phyloP scores from a whole-genome alignment of 2,797 vertebrate species.

The Eulemur albifrons region DNA sequence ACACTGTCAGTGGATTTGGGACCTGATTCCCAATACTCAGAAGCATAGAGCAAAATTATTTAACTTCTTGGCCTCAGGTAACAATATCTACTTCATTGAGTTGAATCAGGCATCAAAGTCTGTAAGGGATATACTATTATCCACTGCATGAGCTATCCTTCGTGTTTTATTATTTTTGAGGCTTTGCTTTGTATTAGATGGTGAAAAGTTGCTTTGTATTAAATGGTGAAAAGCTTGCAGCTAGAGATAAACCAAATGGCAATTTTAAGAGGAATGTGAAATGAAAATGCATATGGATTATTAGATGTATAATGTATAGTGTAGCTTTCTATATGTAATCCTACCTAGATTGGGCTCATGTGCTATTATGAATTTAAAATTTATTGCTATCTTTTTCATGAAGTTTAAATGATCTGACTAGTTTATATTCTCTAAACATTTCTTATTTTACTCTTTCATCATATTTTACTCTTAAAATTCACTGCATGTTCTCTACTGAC shows the following conservation, averaged over 20 bases:
- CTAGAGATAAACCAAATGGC: background rate
- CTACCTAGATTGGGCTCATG: background rate
- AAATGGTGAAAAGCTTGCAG: background rate
- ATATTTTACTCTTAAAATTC: slow-evolving; percentile 52
- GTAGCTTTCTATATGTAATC: background rate
- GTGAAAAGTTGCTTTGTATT: slow-evolving; percentile 38
- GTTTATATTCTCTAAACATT: slow-evolving; percentile 53
- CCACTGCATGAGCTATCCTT: background rate
- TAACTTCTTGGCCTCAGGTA: slow-evolving; percentile 46
- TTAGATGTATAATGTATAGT: background rate
- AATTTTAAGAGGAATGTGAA: slow-evolving; percentile 33
- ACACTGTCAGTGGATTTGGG: background rate
- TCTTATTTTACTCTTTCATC: slow-evolving; percentile 50
- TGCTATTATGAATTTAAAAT: slow-evolving; percentile 25
- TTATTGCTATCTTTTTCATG: background rate
- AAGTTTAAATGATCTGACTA: slow-evolving; percentile 14
- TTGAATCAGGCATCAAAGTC: background rate
- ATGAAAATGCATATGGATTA: slow-evolving; percentile 23
- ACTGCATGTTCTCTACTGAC: background rate
- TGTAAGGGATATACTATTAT: background rate
- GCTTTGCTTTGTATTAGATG: background rate
- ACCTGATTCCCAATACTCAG: background rate
- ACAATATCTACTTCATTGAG: slow-evolving; percentile 43
- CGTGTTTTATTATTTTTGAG: slow-evolving; percentile 48
- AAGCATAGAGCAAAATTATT: slow-evolving; percentile 53